Conservation (phyloP, 2,797 vertebrate genomes). For the Rhinatrema bivittatum region DNA sequence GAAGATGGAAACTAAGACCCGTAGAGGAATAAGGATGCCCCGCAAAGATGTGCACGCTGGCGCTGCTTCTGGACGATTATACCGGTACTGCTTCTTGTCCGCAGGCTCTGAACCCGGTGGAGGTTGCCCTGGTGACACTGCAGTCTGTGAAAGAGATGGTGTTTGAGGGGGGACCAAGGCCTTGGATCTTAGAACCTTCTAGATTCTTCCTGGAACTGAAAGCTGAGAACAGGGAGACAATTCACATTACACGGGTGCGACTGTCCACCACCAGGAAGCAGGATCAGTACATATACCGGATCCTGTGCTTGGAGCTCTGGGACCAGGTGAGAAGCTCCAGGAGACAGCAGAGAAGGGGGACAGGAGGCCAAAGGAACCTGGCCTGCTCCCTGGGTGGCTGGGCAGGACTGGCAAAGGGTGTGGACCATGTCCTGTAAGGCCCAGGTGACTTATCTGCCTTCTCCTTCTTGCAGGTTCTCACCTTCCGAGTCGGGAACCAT, state of each 20-base stretch:
- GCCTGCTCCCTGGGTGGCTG: too few species aligned
- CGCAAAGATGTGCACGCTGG: neutral
- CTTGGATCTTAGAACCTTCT: slow-evolving; percentile 40
- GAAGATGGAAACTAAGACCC: neutral
- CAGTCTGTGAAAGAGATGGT: slow-evolving; percentile 33
- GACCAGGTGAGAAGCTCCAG: slow-evolving; percentile 49
- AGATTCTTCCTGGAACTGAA: slow-evolving; percentile 44
- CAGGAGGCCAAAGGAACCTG: too few species aligned
- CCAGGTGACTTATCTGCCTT: neutral
- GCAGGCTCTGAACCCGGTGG: slow-evolving; percentile 41
- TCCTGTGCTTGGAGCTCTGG: slow-evolving; percentile 33
- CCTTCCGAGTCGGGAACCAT: slow-evolving; percentile 42
- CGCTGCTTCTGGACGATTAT: too few species aligned
- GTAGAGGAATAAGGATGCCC: too few species aligned
- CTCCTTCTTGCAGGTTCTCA: slow-evolving; percentile 28
- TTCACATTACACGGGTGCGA: slow-evolving; percentile 13
- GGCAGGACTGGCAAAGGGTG: too few species aligned
- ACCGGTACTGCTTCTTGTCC: neutral
- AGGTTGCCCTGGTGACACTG: slow-evolving; percentile 39
- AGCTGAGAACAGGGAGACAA: slow-evolving; percentile 13
- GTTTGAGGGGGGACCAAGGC: slow-evolving; percentile 42
- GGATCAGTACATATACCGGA: slow-evolving; percentile 34
- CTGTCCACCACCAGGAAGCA: slow-evolving; percentile 34
- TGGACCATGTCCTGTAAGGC: neutral
- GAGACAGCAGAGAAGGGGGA: too few species aligned